These are phyloP conservation scores for Phocoena phocoena DNA, from an alignment of 2,113 vertebrate species.

Conservation along the genomic window DNA sequence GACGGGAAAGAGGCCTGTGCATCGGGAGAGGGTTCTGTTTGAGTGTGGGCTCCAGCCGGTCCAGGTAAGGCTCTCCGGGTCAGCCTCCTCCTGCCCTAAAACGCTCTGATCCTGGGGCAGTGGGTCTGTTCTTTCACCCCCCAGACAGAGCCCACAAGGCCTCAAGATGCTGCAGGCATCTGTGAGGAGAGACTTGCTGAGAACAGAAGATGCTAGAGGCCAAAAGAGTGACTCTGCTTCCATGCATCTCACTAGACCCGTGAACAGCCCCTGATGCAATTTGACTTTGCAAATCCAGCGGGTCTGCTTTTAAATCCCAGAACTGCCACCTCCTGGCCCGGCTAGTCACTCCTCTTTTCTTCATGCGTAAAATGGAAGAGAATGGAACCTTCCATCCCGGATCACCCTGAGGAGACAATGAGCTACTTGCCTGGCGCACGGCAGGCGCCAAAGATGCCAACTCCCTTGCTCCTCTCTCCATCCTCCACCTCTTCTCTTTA, in stretches of 20 bases:
- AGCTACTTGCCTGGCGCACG: background rate
- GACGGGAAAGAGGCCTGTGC: background rate
- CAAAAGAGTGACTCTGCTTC: background rate
- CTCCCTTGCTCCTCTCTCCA: background rate
- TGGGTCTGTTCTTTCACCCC: background rate
- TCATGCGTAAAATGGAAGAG: background rate
- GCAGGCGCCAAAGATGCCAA: background rate
- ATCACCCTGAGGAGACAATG: background rate
- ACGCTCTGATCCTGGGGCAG: background rate
- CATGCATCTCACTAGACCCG: background rate
- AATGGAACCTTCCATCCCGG: background rate
- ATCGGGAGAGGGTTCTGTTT: background rate
- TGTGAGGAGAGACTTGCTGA: fast-evolving
- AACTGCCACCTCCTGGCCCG: background rate
- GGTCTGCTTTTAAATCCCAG: background rate
- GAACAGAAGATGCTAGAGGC: background rate
- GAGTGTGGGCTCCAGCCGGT: background rate
- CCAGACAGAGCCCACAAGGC: fast-evolving
- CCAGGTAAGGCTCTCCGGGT: too few relatives aligned
- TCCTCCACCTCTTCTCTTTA: background rate
- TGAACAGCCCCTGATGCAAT: background rate
- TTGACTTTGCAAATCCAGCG: background rate
- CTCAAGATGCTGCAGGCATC: fast-evolving
- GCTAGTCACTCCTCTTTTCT: background rate
- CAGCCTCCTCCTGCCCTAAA: background rate